Conservation (phyloP, 2,113 vertebrate species). For the Tachycineta bicolor region DNA sequence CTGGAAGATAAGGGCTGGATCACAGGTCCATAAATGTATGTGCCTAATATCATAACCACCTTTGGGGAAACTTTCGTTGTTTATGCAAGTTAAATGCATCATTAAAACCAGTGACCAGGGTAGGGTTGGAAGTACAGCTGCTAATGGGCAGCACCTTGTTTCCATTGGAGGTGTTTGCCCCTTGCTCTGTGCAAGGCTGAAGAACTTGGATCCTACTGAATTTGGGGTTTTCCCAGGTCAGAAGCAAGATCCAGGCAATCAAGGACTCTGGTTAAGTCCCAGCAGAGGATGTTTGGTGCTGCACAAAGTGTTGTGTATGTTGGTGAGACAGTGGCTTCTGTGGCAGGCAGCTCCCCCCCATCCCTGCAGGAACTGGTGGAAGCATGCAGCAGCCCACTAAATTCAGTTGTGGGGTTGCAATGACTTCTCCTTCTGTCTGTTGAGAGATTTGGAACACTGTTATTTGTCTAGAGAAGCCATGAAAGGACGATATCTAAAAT, state of each 20-base stretch:
- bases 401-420: background rate
- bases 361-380: background rate
- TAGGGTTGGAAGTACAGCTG: background rate
- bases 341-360: background rate
- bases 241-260: background rate
- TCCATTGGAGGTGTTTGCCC: background rate
- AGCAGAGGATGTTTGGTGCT: background rate
- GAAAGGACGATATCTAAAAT: background rate
- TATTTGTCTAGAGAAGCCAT: background rate
- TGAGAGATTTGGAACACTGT: background rate
- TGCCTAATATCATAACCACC: too few species aligned
- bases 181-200: background rate
- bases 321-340: background rate
- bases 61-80: background rate
- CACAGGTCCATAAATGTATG: background rate
- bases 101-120: background rate
- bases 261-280: background rate
- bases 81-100: background rate
- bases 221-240: background rate
- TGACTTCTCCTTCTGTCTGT: background rate
- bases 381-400: background rate
- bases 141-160: background rate
- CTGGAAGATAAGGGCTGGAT: background rate
- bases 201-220: background rate
- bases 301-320: fast-evolving